Evolutionary conservation across 2,113 vertebrate species (phyloP), one percentile per base, ranked within the genome.

Genomic region (Callocephalon fimbriatum): DNA sequence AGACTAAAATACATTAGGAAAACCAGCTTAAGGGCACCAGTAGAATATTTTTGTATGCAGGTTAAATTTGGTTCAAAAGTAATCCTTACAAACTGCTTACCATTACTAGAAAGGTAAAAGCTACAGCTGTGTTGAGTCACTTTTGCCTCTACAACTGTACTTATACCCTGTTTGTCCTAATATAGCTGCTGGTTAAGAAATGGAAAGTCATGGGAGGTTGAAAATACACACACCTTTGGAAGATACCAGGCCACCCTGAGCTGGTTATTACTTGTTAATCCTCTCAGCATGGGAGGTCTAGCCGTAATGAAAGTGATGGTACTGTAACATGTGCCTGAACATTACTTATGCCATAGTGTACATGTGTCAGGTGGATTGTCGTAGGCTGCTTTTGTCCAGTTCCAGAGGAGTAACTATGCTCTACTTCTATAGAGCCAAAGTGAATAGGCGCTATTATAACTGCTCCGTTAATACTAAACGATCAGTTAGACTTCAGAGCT

Each of bases 1-100:
- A 97, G 95, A 95, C 87, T 78, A 94, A 96, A 98, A 95, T 88
- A 95, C 8, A 5, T 65, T 17, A 96, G 90, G 88, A 96, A 95
- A 97, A 88, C 92, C 86, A 95, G 7, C 54, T 79, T 78, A 92
- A 97, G 50, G 74, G 44, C 54, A 91, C 21, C 72, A 91, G 86
- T 53, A 75, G 59, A 85, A 54, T 95, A 45, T 95, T 87, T 97
- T 82, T 94, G 89, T 96, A 67, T 92, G 93, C 83, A 31, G 27
- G 71, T 84, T 88, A 56, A 86, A 90, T 75, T 44, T 72, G 70
- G 31, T 83, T 90, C 45, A 92, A 94, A 81, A 90, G 62, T 65
- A 25, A 63, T 59, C 53, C 40, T 91, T 93, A 21, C 42, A 83
- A 74, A 51, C 35, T 79, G 58, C 65, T 83, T 66, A 44, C 3